phyloP scores from a whole-genome alignment of 2,888 invertebrate species.

The Cryptocephalus moraei region DNA sequence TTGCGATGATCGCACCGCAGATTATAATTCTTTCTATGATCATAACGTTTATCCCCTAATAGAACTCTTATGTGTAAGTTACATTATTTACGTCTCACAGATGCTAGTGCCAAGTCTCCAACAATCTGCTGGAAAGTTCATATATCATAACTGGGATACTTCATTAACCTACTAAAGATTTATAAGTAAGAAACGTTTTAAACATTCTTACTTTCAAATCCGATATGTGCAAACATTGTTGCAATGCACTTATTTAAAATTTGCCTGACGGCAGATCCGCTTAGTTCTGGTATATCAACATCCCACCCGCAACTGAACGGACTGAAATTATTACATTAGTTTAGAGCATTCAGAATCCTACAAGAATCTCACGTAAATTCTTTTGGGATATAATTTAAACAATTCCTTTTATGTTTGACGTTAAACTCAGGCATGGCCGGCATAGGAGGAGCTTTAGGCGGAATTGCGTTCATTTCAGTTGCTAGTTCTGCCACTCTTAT shows the following conservation, averaged over 20 bases:
- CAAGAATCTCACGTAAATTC: conserved; percentile 23
- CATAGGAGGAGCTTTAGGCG: conserved; percentile 26
- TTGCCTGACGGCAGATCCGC: conserved; percentile 28
- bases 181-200: background rate
- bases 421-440: conserved; percentile 25
- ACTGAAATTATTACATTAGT: conserved; percentile 3
- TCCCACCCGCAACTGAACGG: conserved; percentile 20
- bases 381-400: conserved; percentile 29
- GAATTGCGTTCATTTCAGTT: conserved; percentile 28
- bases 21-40: too few species aligned
- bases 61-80: too few species aligned
- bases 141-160: too few species aligned
- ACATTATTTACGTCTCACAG: too few species aligned
- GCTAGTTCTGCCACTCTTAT: conserved; percentile 29
- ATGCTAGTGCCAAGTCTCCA: too few species aligned
- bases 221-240: conserved; percentile 43
- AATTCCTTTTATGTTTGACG: conserved; percentile 23
- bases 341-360: background rate
- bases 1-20: too few species aligned
- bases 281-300: conserved; percentile 29
- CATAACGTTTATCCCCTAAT: too few species aligned
- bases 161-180: too few species aligned
- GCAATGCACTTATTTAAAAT: conserved; percentile 41
- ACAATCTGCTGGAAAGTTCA: too few species aligned
- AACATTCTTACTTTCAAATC: conserved; percentile 39